Evolutionary conservation across 2,797 vertebrate genomes (phyloP), one percentile per base, ranked within the genome.

Genomic region (Pipistrellus pipistrellus): DNA sequence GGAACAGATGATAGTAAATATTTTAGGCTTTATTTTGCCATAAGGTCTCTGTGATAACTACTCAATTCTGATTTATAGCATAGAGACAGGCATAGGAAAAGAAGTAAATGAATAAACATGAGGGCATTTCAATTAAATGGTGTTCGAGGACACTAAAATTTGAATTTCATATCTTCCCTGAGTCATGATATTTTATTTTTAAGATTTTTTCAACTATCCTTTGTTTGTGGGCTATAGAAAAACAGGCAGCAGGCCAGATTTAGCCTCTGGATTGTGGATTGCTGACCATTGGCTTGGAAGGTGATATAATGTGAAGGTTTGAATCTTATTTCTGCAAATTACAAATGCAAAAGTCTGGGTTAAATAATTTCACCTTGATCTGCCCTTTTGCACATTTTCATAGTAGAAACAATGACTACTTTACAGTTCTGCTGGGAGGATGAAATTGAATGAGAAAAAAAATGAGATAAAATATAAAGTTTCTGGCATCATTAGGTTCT

Each of bases 101-200:
- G 38, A 77, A 7, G 17, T 44, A 68, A 68, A 68, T 68, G 46
- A 44, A 55, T 46, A 59, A 76, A 84, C 35, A n/a, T 78, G 75
- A 83, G 32, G 68, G 25, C 23, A 12, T 88, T 83, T 93, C 59
- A 68, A 48, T 69, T 59, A 23, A 76, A 57, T 10, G 8, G 53
- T 92, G 55, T 30, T 57, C 20, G 38, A 18, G 17, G 23, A 41
- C 20, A n/a, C 25, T 76, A 41, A 68, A 30, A 68, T 75, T 83
- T 88, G 57, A 93, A 76, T 88, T 76, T 76, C n/a, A n/a, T 80
- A 44, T 64, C 72, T 93, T 72, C 41, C 64, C 18, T 62, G 64
- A 62, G 53, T 90, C 72, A 30, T 90, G 6, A 59, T n/a, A 27
- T 57, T 20, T 71, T 41, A 53, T 53, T 77, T 21, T 51, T 32